Base-by-base conservation (phyloP, 2,113 vertebrate species). In the Brachyhypopomus gauderio region DNA sequence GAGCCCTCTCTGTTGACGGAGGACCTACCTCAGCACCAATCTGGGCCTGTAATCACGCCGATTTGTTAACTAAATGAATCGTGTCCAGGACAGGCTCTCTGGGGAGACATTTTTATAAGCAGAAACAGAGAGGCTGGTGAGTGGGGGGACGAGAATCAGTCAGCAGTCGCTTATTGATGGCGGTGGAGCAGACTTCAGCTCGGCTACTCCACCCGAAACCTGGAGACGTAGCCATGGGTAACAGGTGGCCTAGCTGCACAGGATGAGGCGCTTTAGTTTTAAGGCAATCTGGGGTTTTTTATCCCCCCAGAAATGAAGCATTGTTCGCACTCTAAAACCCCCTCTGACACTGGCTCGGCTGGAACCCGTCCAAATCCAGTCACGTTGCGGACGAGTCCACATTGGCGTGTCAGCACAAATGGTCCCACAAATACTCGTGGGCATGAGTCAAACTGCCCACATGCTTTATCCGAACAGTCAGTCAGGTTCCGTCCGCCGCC, bases 31-130 rank as follows among this genome's bases (percentile, higher is more conserved):
- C 77, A 85, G 81, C 77, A 85, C 84, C 84, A 83, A 83, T 83
- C 84, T 85, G 73, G 72, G 69, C 48, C 70, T 62, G 77, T 85
- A 85, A 85, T 85, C 84, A 80, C 62, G 45, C 66, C 72, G 81
- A 85, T 85, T 83, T 85, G 84, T 85, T 85, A 83, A 85, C 81
- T 85, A 83, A 85, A 85, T 85, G 81, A 85, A 83, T 85, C 81
- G 81, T 85, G 60, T 83, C 84, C 84, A 16, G 55, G 73, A 73
- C 73, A 56, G 60, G 66, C 74, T 85, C 77, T 83, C 77, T 23
- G 73, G 73, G 80, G 84, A 79, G 66, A 83, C 77, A 80, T 85
- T 85, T 85, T 77, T 83, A 80, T 83, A 80, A 83, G 62, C 66
- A 70, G 56, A 60, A 80, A 80, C 72, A 36, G 59, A 83, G 74